These are phyloP conservation scores for Allygus modestus DNA, from an alignment of 2,888 invertebrate genomes.

Conservation along the genomic window DNA sequence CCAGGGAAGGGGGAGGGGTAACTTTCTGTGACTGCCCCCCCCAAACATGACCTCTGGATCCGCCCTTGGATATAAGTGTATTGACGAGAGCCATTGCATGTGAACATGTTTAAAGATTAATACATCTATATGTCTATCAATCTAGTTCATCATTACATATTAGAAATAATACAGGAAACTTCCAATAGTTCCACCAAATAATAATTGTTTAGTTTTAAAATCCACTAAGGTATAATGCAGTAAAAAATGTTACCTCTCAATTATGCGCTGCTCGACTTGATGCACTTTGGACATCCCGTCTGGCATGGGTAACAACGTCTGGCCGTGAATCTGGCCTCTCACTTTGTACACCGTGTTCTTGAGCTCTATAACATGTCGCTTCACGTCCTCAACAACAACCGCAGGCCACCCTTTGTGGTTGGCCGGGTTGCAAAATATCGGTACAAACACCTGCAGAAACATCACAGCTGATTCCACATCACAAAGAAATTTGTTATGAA, in stretches of 20 bases:
- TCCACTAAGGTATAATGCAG: too few relatives aligned
- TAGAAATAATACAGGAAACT: too few relatives aligned
- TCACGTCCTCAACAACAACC: conserved; percentile 84
- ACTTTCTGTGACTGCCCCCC: too few relatives aligned
- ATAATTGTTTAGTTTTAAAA: too few relatives aligned
- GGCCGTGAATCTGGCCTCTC: conserved; percentile 90
- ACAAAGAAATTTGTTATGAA: background rate
- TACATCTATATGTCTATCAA: too few relatives aligned
- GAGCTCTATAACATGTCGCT: conserved; percentile 82
- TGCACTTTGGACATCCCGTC: conserved; percentile 84
- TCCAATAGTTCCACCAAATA: too few relatives aligned
- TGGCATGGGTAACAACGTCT: conserved; percentile 92
- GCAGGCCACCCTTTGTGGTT: conserved; percentile 87
- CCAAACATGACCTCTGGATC: too few relatives aligned
- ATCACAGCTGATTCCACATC: conserved; percentile 2
- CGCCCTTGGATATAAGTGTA: too few relatives aligned
- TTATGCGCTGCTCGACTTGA: conserved; percentile 71
- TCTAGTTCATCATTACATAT: too few relatives aligned
- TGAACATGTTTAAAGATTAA: too few relatives aligned
- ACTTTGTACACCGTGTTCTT: conserved; percentile 85
- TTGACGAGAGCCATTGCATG: too few relatives aligned
- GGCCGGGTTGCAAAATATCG: conserved; percentile 83
- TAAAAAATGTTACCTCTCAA: conserved; percentile 75
- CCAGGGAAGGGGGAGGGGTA: too few relatives aligned
- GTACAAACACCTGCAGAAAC: conserved; percentile 79